Conservation (phyloP, 2,797 vertebrate species). For the Myotis pilosus region DNA sequence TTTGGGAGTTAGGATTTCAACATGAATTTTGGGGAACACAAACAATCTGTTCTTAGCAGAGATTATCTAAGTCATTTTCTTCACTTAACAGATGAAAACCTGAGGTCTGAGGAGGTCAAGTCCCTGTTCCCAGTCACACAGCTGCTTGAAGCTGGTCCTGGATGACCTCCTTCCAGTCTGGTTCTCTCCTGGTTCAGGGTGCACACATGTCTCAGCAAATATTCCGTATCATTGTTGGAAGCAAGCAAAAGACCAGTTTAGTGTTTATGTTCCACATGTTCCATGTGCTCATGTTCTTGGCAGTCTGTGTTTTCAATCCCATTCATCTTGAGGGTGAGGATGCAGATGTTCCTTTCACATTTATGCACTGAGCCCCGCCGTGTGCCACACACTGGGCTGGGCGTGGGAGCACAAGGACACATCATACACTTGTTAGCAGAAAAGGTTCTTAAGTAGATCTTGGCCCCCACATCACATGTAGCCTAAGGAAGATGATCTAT, state of each 20-base stretch:
- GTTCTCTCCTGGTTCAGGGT: not conserved
- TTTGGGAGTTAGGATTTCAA: not conserved
- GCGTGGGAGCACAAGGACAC: not conserved
- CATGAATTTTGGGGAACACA: not conserved
- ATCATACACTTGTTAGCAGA: not conserved
- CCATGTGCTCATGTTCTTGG: not conserved
- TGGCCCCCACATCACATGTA: not conserved
- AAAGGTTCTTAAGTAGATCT: not conserved
- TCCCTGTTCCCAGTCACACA: not conserved
- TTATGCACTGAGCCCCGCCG: not conserved
- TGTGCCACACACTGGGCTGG: accelerated
- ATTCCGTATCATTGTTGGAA: not conserved
- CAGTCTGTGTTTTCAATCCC: not conserved
- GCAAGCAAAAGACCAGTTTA: not conserved
- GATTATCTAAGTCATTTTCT: not conserved
- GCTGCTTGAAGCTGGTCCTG: not conserved
- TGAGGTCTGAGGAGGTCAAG: not conserved
- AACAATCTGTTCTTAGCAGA: not conserved
- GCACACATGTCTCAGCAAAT: not conserved
- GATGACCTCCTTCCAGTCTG: not conserved
- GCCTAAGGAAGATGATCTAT: not conserved
- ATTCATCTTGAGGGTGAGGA: not conserved
- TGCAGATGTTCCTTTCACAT: not conserved
- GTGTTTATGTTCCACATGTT: not conserved
- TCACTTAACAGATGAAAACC: not conserved